Base-by-base conservation (phyloP, 2,888 invertebrate genomes). In the Heterodera filipjevi region DNA sequence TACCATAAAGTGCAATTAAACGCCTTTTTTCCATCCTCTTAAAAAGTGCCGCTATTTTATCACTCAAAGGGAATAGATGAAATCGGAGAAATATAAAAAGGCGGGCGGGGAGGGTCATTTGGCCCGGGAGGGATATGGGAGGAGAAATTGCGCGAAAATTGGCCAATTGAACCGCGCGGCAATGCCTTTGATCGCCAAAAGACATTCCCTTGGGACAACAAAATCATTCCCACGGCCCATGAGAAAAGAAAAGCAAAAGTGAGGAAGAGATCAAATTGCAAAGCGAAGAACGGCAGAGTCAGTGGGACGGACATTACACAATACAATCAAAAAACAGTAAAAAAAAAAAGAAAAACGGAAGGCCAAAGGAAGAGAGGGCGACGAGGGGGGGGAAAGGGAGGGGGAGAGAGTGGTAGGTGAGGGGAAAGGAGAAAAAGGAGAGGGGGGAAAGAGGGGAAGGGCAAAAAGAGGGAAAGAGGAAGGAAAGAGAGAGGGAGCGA, bases 1-100 rank as follows among this genome's bases (percentile, higher is more conserved):
- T n/a, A n/a, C n/a, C n/a, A 59, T 59, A 59, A 59, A 59, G 59
- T 22, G 59, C 59, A 59, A 59, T 59, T 59, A 59, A 59, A 59
- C 27, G 59, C 59, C 59, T 59, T 12, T 59, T 59, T 5, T n/a
- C 5, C 59, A n/a, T 22, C 8, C 27, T 27, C 5, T 27, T n/a
- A 27, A 27, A 59, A 59, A 27, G 59, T 59, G 59, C 59, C 59
- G 59, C 59, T 27, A 27, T 27, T 59, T 59, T 27, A 27, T 59
- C 27, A 27, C 59, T 49, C 27, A 59, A 59, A 59, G 59, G 12
- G 59, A 59, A 59, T 59, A 27, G 59, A 27, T 27, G 59, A 59
- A 59, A 59, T 59, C 59, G 59, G 59, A 59, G 59, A 59, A 59
- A 8, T 27, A 59, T 27, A 10, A 27, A 27, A 5, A 27, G 27